phyloP scores from a whole-genome alignment of 2,797 vertebrate species.

The Poecile montanus region DNA sequence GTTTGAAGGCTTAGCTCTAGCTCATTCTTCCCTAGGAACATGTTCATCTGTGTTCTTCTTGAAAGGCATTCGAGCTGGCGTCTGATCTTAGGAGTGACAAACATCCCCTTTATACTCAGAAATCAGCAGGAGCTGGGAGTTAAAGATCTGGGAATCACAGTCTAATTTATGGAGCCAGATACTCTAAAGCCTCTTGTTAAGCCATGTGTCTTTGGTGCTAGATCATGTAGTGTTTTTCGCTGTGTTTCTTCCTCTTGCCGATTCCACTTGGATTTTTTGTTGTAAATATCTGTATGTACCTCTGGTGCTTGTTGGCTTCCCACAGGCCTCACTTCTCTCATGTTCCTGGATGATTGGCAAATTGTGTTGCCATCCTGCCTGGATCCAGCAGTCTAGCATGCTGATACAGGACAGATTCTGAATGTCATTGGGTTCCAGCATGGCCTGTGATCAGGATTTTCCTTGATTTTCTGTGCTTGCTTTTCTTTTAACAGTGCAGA shows the following conservation, averaged over 20 bases:
- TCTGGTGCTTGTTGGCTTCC: conserved; percentile 63
- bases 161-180: conserved; percentile 49
- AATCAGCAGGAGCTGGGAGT: conserved; percentile 40
- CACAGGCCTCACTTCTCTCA: conserved; percentile 28
- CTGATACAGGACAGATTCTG: conserved; percentile 12
- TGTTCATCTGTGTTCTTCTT: conserved; percentile 19
- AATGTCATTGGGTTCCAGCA: not conserved
- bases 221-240: not conserved
- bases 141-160: conserved; percentile 24
- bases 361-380: not conserved
- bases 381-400: not conserved
- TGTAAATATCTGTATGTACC: conserved; percentile 43
- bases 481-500: not conserved
- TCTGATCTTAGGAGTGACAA: conserved; percentile 47
- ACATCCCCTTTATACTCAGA: conserved; percentile 39
- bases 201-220: not conserved
- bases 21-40: conserved; percentile 57
- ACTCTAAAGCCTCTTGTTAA: conserved; percentile 43
- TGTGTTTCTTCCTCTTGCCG: not conserved
- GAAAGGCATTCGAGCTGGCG: conserved; percentile 21
- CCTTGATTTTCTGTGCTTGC: not conserved
- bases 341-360: not conserved
- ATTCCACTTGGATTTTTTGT: conserved; percentile 18
- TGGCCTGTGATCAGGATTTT: not conserved
- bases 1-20: conserved; percentile 54